Conservation (phyloP, 2,113 vertebrate species). For the Bubo scandiacus region DNA sequence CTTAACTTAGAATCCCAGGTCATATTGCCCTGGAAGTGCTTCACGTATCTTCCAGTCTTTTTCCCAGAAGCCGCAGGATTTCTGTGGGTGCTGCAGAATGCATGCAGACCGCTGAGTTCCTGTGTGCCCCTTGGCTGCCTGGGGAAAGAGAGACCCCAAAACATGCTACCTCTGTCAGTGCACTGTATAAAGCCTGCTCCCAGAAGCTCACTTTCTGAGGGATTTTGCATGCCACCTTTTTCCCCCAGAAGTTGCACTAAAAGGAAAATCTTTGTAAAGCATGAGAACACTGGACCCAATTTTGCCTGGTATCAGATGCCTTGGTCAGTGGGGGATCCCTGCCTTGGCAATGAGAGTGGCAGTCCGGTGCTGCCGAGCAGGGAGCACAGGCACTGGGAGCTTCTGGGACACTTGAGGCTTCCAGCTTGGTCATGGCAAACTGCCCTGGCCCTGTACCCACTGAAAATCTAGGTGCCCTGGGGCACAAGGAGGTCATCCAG, state of each 20-base stretch:
- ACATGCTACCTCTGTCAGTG: neutral
- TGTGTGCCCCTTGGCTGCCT: neutral
- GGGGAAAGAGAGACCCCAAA: neutral
- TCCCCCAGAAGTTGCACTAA: neutral
- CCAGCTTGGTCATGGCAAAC: neutral
- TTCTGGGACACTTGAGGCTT: neutral
- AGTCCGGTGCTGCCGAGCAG: rapidly evolving
- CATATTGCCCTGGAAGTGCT: neutral
- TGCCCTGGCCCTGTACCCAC: neutral
- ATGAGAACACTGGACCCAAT: neutral
- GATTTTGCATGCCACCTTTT: neutral
- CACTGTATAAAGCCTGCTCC: neutral
- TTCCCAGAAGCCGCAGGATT: neutral
- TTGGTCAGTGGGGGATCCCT: neutral
- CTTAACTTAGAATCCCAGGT: neutral
- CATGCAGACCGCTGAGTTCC: neutral
- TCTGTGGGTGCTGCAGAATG: neutral
- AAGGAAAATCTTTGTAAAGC: neutral
- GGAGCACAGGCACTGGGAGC: neutral
- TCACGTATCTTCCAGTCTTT: neutral
- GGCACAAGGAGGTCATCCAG: neutral
- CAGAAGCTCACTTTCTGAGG: neutral
- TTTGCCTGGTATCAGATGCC: neutral
- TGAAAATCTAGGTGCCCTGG: neutral
- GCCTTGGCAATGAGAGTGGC: neutral